phyloP scores from a whole-genome alignment of 2,888 invertebrate genomes.

The Ashinkailepas kermadecensis region DNA sequence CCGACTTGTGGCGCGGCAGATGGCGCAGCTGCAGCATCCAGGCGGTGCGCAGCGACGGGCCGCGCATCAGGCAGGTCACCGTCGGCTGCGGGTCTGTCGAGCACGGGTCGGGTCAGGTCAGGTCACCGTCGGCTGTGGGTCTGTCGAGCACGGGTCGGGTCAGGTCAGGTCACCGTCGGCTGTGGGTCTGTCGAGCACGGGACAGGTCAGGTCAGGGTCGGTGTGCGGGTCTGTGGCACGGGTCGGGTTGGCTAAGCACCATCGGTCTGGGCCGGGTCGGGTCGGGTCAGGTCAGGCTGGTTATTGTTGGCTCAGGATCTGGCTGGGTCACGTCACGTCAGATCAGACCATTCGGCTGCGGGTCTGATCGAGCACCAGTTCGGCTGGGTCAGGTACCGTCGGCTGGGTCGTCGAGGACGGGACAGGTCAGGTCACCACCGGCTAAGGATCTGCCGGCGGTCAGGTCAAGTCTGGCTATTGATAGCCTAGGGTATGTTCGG shows the following conservation, averaged over 20 bases:
- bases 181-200: neutral
- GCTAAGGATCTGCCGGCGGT: neutral
- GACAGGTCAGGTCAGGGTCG: neutral
- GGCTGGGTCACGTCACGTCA: too few relatives aligned
- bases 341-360: too few relatives aligned
- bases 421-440: neutral
- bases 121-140: neutral
- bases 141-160: neutral
- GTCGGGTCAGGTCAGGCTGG: neutral
- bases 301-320: neutral
- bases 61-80: slow-evolving; percentile 76
- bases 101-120: neutral
- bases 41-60: slow-evolving; percentile 88
- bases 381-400: too few relatives aligned
- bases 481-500: too few relatives aligned
- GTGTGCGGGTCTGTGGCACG: too few relatives aligned
- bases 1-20: slow-evolving; percentile 71
- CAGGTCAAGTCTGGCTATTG: too few relatives aligned
- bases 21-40: slow-evolving; percentile 88
- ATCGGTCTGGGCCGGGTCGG: too few relatives aligned
- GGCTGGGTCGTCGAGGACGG: too few relatives aligned
- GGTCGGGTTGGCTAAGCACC: too few relatives aligned
- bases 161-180: neutral
- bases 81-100: slow-evolving; percentile 81
- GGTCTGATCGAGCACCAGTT: too few relatives aligned